Conservation (phyloP, 1,140 invertebrate species). For the Rhyacophila brunnea region DNA sequence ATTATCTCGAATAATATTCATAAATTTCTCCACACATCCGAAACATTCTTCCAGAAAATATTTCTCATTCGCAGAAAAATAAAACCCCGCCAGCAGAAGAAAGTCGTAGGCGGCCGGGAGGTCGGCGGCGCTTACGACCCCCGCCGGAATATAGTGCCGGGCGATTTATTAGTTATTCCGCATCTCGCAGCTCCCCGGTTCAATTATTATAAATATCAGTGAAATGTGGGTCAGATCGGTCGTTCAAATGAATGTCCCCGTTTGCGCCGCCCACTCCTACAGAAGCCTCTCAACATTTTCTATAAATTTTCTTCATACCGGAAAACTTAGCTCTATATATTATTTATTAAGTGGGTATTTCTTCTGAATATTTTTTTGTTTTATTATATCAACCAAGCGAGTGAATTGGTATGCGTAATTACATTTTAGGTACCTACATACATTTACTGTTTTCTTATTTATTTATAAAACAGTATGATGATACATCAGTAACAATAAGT, state of each 20-base stretch:
- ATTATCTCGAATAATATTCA: slow-evolving; percentile 34
- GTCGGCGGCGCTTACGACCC: slow-evolving; percentile 5
- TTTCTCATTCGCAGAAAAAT: slow-evolving; percentile 29
- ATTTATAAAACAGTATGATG: no score
- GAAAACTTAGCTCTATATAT: no score
- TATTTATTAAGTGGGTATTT: no score
- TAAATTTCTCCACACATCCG: slow-evolving; percentile 26
- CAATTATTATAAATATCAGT: slow-evolving; percentile 56
- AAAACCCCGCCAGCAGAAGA: slow-evolving; percentile 13
- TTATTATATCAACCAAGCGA: no score
- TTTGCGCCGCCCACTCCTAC: background rate
- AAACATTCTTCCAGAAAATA: slow-evolving; percentile 25
- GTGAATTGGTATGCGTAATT: no score
- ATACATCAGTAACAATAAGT: no score
- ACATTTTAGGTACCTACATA: no score
- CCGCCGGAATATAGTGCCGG: slow-evolving; percentile 16
- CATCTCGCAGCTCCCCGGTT: slow-evolving; percentile 44
- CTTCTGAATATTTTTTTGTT: no score
- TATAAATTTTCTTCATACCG: no score
- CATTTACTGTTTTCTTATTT: no score
- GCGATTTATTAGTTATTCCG: slow-evolving; percentile 47
- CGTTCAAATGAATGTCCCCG: slow-evolving; percentile 31
- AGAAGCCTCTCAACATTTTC: no score
- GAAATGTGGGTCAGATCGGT: slow-evolving; percentile 47
- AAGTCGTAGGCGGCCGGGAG: slow-evolving; percentile 3